A percentile compares a stretch with the other conserved stretches of the same genome.
Conservation (phyloP, 2,888 invertebrate genomes). For the Drosophila melanosoma region DNA sequence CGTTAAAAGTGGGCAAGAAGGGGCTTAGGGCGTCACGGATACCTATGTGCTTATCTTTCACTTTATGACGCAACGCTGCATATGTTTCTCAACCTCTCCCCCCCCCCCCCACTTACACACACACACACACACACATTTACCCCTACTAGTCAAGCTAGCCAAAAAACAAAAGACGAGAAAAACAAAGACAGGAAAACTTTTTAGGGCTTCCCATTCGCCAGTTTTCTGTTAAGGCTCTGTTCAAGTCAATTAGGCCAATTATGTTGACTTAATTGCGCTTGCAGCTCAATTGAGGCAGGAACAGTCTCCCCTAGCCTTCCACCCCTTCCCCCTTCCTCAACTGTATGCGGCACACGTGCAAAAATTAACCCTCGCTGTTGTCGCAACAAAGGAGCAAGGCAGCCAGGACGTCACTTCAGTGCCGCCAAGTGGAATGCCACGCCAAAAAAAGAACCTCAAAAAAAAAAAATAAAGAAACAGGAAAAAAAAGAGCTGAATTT, state of each 20-base stretch:
- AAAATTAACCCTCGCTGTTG: constrained; percentile 59
- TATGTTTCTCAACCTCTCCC: constrained; percentile 34
- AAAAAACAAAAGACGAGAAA: constrained; percentile 2
- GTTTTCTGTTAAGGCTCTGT: constrained; percentile 54
- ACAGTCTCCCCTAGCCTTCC: not conserved
- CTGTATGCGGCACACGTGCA: constrained; percentile 66
- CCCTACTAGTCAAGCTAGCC: constrained; percentile 14
- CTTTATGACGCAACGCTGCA: constrained; percentile 52
- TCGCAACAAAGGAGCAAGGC: constrained; percentile 30
- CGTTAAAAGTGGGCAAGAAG: constrained; percentile 48
- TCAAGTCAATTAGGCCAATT: constrained; percentile 77
- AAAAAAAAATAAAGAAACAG: not conserved
- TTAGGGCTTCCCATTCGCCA: constrained; percentile 27
- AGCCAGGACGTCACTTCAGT: constrained; percentile 57
- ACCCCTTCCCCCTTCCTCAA: not conserved
- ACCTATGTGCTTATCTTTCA: constrained; percentile 61
- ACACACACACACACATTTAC: constrained; percentile 12
- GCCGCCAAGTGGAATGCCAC: constrained; percentile 73
- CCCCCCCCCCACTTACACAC: not conserved
- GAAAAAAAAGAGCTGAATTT: constrained; percentile 35
- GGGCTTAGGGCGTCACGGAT: constrained; percentile 50
- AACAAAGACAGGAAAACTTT: constrained; percentile 12
- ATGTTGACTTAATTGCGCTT: constrained; percentile 74
- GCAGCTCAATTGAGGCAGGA: constrained; percentile 59
- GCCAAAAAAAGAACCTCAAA: constrained; percentile 21